Percentiles rank a stretch among this genome's conserved stretches.
These are phyloP conservation scores for Melanotaenia maccullochi DNA, from an alignment of 2,797 vertebrate genomes.

Conservation along the genomic window DNA sequence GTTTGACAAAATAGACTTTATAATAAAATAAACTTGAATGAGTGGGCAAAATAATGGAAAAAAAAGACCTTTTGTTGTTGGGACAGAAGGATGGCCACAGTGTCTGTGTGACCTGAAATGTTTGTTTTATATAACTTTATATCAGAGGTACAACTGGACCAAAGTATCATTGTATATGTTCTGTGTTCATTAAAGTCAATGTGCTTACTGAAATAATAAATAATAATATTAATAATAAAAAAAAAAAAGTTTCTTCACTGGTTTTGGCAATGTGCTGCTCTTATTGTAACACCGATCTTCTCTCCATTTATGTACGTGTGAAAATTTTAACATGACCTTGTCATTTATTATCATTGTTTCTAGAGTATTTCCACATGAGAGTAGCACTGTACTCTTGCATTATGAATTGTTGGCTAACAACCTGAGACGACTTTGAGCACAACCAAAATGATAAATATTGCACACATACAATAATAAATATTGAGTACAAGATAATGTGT, in stretches of 20 bases:
- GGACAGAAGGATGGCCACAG: conserved; percentile 52
- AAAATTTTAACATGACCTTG: neutral
- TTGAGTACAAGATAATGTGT: neutral
- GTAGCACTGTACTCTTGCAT: neutral
- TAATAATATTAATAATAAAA: too few relatives aligned
- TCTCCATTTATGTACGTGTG: neutral
- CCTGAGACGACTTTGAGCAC: neutral
- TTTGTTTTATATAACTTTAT: conserved; percentile 53
- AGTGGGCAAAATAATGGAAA: neutral
- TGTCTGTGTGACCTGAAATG: conserved; percentile 44
- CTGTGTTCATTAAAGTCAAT: conserved; percentile 52
- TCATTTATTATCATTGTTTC: too few relatives aligned
- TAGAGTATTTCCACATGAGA: neutral
- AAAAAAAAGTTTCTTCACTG: neutral
- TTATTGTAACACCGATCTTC: neutral
- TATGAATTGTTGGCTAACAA: neutral
- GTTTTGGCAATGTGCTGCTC: neutral
- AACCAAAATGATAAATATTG: neutral
- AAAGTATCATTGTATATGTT: conserved; percentile 67
- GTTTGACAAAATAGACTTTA: conserved; percentile 36
- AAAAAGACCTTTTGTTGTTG: conserved; percentile 22
- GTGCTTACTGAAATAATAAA: conserved; percentile 49
- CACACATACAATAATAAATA: neutral
- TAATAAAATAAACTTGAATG: conserved; percentile 46
- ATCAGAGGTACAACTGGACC: conserved; percentile 60